Base-by-base conservation (phyloP, 2,888 invertebrate species). In the Leucophenga maculata region DNA sequence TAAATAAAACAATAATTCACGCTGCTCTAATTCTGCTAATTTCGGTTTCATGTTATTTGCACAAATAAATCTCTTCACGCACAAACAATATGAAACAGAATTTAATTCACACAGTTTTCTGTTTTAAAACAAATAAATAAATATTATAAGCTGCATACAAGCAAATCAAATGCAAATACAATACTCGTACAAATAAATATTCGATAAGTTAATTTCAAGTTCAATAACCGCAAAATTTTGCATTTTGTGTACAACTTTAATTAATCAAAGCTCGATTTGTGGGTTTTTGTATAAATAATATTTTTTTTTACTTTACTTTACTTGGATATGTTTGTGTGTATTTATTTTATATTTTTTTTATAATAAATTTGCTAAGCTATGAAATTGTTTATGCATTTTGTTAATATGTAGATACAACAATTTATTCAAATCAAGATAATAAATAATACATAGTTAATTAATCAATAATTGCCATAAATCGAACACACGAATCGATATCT, bases 211-310 rank as follows among this genome's bases (percentile, higher is more conserved):
- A 32, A 48, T 22, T 18, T 39, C 4, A 48, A 46, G 62, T 46
- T 64, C 62, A 64, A 64, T 64, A 64, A 48, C 62, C 62, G 46
- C 48, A 48, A 22, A 64, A 62, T n/a, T 26, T 64, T 64, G 59
- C 59, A 59, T 59, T 32, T 32, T 22, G 22, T 22, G 22, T 20
- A 46, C 18, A 64, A 64, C 48, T 64, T 64, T 48, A 48, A 64
- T 64, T 48, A 64, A 64, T 64, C 62, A 64, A 64, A 26, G 14
- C 32, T 59, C 59, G 32, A 59, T 59, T 59, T 59, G 55, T 22
- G 39, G 39, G 39, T 20, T 55, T 54, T 55, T 52, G 18, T 20
- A 52, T 52, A 52, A 39, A 52, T 11, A 55, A 54, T n/a, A n/a
- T n/a, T n/a, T n/a, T n/a, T n/a, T n/a, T 55, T 55, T 55, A 14